Conservation (phyloP, 2,797 vertebrate genomes). For the Salmo trutta region DNA sequence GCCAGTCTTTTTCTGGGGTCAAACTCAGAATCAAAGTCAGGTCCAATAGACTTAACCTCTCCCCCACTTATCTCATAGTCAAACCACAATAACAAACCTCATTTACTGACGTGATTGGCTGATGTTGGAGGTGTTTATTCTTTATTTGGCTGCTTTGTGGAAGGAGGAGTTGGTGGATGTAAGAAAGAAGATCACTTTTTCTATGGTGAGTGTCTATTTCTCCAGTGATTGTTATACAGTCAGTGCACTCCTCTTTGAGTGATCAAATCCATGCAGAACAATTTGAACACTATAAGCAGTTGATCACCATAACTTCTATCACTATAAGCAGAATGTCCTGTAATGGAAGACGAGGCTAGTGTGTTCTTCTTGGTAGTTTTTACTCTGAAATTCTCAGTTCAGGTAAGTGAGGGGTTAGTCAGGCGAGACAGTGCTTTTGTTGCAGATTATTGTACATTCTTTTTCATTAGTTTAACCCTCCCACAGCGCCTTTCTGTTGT, state of each 20-base stretch:
- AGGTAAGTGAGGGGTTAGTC: background rate
- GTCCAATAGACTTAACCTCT: background rate
- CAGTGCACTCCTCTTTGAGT: too few relatives aligned
- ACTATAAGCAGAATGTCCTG: too few relatives aligned
- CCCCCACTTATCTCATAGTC: background rate
- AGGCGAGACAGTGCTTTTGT: background rate
- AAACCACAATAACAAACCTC: slow-evolving; percentile 12
- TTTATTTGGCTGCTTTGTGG: slow-evolving; percentile 35
- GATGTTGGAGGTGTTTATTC: slow-evolving; percentile 42
- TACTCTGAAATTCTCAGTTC: background rate
- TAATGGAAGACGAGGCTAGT: background rate
- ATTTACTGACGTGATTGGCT: background rate
- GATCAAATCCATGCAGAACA: too few relatives aligned
- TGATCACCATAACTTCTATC: too few relatives aligned
- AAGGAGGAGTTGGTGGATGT: slow-evolving; percentile 52
- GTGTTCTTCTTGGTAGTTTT: background rate
- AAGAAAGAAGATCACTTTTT: slow-evolving; percentile 45
- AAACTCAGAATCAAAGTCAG: background rate
- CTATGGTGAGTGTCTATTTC: slow-evolving; percentile 49
- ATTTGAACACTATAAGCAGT: too few relatives aligned
- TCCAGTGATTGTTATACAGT: background rate
- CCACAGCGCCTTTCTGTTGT: background rate
- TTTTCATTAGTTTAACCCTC: slow-evolving; percentile 7
- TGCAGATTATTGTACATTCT: slow-evolving; percentile 5
- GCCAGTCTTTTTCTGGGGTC: too few relatives aligned